Evolutionary conservation across 2,113 vertebrate genomes (phyloP).

Genomic region (Corythoichthys intestinalis): DNA sequence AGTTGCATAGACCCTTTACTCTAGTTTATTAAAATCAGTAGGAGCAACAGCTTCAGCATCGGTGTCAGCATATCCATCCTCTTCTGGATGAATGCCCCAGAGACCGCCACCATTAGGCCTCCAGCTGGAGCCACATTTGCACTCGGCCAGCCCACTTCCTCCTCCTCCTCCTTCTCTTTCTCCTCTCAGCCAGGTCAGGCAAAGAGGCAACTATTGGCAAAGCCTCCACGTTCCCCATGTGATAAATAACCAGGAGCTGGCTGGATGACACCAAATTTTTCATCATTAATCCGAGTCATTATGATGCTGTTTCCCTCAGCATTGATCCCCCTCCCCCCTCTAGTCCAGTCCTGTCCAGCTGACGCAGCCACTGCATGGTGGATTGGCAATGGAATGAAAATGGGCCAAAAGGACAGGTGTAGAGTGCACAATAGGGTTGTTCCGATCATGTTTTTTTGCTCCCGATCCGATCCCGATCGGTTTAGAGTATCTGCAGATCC

Average conservation of each 20-base stretch:
- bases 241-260: conserved; percentile 87
- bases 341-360: conserved; percentile 67
- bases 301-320: conserved; percentile 82
- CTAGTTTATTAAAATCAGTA: conserved; percentile 32
- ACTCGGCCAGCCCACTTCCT: conserved; percentile 9
- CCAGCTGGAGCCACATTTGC: conserved; percentile 53
- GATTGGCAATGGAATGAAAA: conserved; percentile 44
- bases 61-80: conserved; percentile 37
- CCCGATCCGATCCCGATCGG: too few species aligned
- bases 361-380: conserved; percentile 84
- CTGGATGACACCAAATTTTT: conserved; percentile 91
- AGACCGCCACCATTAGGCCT: conserved; percentile 55
- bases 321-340: conserved; percentile 79
- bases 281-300: conserved; percentile 96
- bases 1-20: background rate
- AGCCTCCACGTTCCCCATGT: conserved; percentile 64
- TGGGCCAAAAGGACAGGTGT: conserved; percentile 50
- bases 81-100: conserved; percentile 43
- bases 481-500: too few species aligned
- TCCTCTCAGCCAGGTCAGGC: conserved; percentile 52
- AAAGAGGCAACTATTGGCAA: conserved; percentile 75
- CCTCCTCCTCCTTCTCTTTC: background rate
- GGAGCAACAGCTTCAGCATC: conserved; percentile 32
- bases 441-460: too few species aligned
- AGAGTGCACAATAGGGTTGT: conserved; percentile 13